Conservation (phyloP, 2,888 invertebrate genomes). For the Xanthia icteritia region DNA sequence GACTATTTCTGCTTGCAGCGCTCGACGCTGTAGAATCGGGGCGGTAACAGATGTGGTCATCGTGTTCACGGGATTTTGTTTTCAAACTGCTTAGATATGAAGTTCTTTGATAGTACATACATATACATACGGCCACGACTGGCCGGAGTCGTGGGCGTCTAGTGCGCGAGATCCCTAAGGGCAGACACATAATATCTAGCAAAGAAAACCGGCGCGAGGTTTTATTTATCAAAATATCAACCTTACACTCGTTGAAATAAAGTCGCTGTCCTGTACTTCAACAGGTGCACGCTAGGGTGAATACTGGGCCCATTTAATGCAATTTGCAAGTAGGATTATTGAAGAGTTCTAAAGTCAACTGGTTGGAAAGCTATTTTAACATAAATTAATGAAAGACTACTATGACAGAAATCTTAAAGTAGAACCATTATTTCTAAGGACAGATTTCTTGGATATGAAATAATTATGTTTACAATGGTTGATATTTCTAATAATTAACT, state of each 20-base stretch:
- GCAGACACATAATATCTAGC: background rate
- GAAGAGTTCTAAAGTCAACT: background rate
- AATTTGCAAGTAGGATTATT: slow-evolving; percentile 11
- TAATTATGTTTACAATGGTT: background rate
- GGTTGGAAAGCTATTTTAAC: background rate
- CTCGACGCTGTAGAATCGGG: too few species aligned
- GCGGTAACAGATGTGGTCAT: too few species aligned
- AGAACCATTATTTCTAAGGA: background rate
- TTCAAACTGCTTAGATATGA: too few species aligned
- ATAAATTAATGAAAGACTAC: background rate
- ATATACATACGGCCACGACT: too few species aligned
- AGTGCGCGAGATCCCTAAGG: too few species aligned
- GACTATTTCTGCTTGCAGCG: too few species aligned
- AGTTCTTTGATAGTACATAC: too few species aligned
- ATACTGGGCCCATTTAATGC: background rate
- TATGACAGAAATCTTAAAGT: background rate
- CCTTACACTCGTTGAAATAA: background rate
- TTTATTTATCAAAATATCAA: background rate
- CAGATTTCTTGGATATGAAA: background rate
- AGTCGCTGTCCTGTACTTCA: background rate
- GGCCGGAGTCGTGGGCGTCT: too few species aligned
- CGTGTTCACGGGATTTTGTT: too few species aligned
- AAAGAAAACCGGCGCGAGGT: background rate
- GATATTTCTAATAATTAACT: background rate
- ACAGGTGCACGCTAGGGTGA: background rate